Base-by-base conservation (phyloP, 2,888 invertebrate genomes). In the Xiphydria camelus region DNA sequence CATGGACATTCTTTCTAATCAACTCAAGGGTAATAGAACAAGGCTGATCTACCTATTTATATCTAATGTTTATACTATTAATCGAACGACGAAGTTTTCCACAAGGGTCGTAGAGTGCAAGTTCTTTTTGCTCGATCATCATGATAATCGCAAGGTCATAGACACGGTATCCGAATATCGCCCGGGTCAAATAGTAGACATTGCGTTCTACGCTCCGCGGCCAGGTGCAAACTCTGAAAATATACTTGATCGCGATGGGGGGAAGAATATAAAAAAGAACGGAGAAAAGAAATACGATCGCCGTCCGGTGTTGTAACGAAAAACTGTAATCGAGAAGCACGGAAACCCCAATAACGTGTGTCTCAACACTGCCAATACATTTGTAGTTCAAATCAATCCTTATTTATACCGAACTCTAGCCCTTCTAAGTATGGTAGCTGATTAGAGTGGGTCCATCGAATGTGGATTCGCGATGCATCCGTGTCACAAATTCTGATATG, bases 281-380 rank as follows among this genome's bases (percentile, higher is more conserved):
- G 39, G 7, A 22, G 10, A 19, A 6, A 12, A 23, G n/a, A n/a
- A n/a, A n/a, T 5, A 15, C 42, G 38, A 38, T 23, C 37, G 33
- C 41, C 37, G 26, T 29, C 38, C 22, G 45, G 41, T 46, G 33
- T 46, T 49, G 41, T 46, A 39, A 46, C 37, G 45, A 45, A 49
- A 41, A 49, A 31, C 33, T 45, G 32, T 38, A 41, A 47, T 34
- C 18, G 14, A 36, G 34, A 37, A 43, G 29, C 23, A 44, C 18
- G 37, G 26, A 47, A 34, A 40, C 45, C 41, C 44, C 29, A 34
- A 31, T 12, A 40, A n/a, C n/a, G n/a, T n/a, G 47, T 45, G 47
- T 48, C 36, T 26, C 34, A 56, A 59, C 61, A 70, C 70, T 71
- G 70, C 71, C 70, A 68, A 68, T 55, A 57, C 59, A 61, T 46